A percentile compares a stretch with the other conserved stretches of the same genome.
Evolutionary conservation across 2,888 invertebrate species (phyloP).

Genomic region (Pomacea canaliculata): DNA sequence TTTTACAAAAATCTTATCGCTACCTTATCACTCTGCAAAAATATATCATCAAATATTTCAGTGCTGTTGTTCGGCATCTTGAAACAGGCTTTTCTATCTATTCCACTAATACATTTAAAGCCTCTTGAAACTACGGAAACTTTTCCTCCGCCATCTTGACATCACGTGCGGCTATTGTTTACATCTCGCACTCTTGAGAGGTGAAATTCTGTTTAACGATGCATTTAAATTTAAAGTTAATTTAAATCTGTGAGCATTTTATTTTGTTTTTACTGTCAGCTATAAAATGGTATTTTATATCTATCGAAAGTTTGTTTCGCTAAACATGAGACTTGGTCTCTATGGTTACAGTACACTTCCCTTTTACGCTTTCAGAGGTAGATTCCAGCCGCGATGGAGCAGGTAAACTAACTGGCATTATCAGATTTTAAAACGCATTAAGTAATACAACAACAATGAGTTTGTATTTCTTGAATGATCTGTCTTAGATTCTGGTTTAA

Average conservation of each 20-base stretch:
- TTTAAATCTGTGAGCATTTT: no score
- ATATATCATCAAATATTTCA: background rate
- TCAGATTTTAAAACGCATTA: background rate
- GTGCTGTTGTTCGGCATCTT: background rate
- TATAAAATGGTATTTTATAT: background rate
- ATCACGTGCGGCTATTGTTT: slow-evolving; percentile 3
- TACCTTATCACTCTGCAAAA: no score
- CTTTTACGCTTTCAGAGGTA: background rate
- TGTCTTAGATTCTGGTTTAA: no score
- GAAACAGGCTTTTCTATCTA: background rate
- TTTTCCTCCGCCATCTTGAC: background rate
- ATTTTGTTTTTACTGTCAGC: no score
- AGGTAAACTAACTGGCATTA: background rate
- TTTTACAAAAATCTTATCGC: no score
- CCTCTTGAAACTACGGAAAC: background rate
- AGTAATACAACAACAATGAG: no score
- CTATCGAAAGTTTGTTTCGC: background rate
- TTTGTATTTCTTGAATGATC: no score
- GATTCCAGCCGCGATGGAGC: background rate
- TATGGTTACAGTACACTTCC: slow-evolving; percentile 18
- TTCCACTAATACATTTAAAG: background rate
- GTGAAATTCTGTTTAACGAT: no score
- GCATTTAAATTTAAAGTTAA: no score
- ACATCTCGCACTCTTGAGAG: background rate
- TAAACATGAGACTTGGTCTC: slow-evolving; percentile 2